These are phyloP conservation scores for Cichladusa arquata DNA, from an alignment of 2,113 vertebrate genomes.

Conservation along the genomic window DNA sequence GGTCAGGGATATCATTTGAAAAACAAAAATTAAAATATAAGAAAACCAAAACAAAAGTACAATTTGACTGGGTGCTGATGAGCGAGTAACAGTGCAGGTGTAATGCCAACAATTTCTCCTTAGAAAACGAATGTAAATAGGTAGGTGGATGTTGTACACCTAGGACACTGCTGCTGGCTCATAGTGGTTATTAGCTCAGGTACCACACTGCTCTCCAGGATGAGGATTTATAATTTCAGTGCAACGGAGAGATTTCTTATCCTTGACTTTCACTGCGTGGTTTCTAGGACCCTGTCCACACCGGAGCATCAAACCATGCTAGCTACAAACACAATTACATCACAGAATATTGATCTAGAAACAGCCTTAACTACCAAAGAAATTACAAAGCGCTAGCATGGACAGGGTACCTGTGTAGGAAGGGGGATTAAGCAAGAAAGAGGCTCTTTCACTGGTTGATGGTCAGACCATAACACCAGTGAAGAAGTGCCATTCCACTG, in stretches of 20 bases:
- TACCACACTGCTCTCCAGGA: slow-evolving; percentile 63
- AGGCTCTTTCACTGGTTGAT: not conserved
- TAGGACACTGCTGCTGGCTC: slow-evolving; percentile 58
- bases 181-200: slow-evolving; percentile 46
- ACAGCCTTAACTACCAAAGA: slow-evolving; percentile 54
- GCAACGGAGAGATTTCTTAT: slow-evolving; percentile 51
- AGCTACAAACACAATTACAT: slow-evolving; percentile 56
- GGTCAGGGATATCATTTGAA: not conserved
- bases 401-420: slow-evolving; percentile 53
- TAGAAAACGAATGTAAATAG: not conserved
- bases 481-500: slow-evolving; percentile 28
- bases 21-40: not conserved
- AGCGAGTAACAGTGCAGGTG: slow-evolving; percentile 1
- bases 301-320: slow-evolving; percentile 60
- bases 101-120: slow-evolving; percentile 26
- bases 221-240: slow-evolving; percentile 59
- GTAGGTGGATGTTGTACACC: not conserved
- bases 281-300: slow-evolving; percentile 49
- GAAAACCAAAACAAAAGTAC: not conserved
- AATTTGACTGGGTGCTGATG: not conserved
- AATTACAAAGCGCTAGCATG: slow-evolving; percentile 60
- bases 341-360: slow-evolving; percentile 63
- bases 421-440: slow-evolving; percentile 22
- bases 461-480: slow-evolving; percentile 33
- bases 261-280: not conserved